Percentiles rank a stretch among this genome's conserved stretches.
These are phyloP conservation scores for Cybosia mesomella DNA, from an alignment of 2,888 invertebrate species.

Conservation along the genomic window DNA sequence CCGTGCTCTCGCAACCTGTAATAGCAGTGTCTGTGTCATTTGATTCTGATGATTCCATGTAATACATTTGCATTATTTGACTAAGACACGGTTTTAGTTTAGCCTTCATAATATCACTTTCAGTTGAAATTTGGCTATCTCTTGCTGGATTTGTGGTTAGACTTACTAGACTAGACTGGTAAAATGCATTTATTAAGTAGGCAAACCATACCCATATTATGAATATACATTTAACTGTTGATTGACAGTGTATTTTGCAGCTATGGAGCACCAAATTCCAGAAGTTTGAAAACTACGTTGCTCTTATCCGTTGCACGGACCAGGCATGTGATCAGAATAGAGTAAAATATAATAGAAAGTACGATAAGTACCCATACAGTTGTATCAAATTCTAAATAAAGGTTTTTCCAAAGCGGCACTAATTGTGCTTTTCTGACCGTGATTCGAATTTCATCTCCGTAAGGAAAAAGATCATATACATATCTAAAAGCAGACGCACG, in stretches of 20 bases:
- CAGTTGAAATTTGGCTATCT: conserved; percentile 42
- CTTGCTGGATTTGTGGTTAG: conserved; percentile 45
- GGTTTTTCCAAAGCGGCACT: conserved; percentile 55
- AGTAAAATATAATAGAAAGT: conserved; percentile 29
- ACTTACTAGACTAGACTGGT: conserved; percentile 55
- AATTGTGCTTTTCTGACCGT: conserved; percentile 58
- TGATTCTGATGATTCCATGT: conserved; percentile 33
- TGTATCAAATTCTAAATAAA: conserved; percentile 51
- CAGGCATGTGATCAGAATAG: conserved; percentile 30
- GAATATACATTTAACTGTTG: conserved; percentile 37
- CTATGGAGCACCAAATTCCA: conserved; percentile 29
- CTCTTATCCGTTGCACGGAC: conserved; percentile 30
- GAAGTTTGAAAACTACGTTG: conserved; percentile 30
- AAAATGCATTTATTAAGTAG: conserved; percentile 50
- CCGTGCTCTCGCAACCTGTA: conserved; percentile 7
- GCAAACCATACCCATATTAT: conserved; percentile 68
- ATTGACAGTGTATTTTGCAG: conserved; percentile 18
- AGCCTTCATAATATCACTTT: conserved; percentile 28
- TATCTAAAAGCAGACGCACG: conserved; percentile 56
- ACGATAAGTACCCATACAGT: conserved; percentile 42
- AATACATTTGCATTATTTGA: conserved; percentile 37
- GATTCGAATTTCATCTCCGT: conserved; percentile 58
- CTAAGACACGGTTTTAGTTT: conserved; percentile 34
- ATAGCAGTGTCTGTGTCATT: not conserved
- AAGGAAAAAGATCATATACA: conserved; percentile 56